phyloP scores from a whole-genome alignment of 2,888 invertebrate genomes.

The Lochmaea capreae region DNA sequence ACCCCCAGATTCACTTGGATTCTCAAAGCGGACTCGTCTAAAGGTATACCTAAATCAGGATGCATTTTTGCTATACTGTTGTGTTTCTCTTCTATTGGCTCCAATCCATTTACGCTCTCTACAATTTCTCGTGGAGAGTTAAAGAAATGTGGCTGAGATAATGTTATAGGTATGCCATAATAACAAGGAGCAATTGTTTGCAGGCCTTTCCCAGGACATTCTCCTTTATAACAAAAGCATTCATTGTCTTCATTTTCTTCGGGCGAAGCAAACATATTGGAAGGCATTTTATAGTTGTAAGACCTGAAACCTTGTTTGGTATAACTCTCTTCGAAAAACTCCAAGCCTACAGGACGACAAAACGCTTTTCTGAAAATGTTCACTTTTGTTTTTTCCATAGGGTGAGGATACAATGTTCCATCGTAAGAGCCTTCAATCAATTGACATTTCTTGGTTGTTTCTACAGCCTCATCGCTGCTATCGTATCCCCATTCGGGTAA shows the following conservation, averaged over 20 bases:
- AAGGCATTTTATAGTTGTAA: constrained; percentile 72
- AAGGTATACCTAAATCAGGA: constrained; percentile 77
- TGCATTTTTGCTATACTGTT: constrained; percentile 74
- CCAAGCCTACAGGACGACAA: constrained; percentile 76
- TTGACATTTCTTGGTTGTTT: constrained; percentile 73
- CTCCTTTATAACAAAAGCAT: constrained; percentile 76
- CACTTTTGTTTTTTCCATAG: constrained; percentile 69
- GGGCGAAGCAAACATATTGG: constrained; percentile 70
- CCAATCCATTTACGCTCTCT: constrained; percentile 72
- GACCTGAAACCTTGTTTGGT: constrained; percentile 70
- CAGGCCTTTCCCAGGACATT: constrained; percentile 77
- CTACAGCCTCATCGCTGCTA: constrained; percentile 50
- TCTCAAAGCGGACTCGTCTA: constrained; percentile 71
- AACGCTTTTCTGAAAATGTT: constrained; percentile 79
- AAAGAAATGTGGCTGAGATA: constrained; percentile 74
- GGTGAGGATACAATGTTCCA: constrained; percentile 77
- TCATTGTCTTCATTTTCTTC: constrained; percentile 71
- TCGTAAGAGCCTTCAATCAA: constrained; percentile 77
- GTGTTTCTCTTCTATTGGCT: constrained; percentile 71
- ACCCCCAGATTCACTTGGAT: constrained; percentile 81
- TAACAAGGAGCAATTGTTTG: constrained; percentile 68
- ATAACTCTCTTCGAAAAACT: constrained; percentile 61
- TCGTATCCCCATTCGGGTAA: constrained; percentile 77
- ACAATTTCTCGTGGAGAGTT: constrained; percentile 72
- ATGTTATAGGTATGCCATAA: constrained; percentile 76